Conservation (phyloP, 2,888 invertebrate species). For the Mycalesis mineus region DNA sequence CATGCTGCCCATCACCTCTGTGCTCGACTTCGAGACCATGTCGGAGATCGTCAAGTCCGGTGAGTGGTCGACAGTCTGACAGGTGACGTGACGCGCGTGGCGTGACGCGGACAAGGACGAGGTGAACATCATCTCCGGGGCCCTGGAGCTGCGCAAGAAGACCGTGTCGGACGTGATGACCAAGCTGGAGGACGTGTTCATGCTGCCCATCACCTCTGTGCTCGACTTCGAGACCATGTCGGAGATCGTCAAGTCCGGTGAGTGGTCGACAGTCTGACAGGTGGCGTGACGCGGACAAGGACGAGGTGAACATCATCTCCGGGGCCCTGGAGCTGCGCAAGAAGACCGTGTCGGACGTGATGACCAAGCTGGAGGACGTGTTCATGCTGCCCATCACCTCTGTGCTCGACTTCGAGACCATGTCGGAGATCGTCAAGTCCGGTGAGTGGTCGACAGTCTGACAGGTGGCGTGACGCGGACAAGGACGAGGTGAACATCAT, state of each 20-base stretch:
- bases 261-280: slow-evolving; percentile 30
- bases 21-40: slow-evolving; percentile 97
- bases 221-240: slow-evolving; percentile 98
- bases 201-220: slow-evolving; percentile 92
- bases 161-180: slow-evolving; percentile 97
- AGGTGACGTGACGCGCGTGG: slow-evolving; percentile 93
- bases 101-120: slow-evolving; percentile 95
- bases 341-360: background rate
- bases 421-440: slow-evolving; percentile 96
- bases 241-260: slow-evolving; percentile 95
- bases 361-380: slow-evolving; percentile 93
- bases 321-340: no score
- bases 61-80: slow-evolving; percentile 59
- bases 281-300: no score
- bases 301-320: no score
- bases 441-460: slow-evolving; percentile 88
- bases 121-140: slow-evolving; percentile 98
- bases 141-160: slow-evolving; percentile 95
- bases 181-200: slow-evolving; percentile 95
- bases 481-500: slow-evolving; percentile 81
- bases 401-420: slow-evolving; percentile 95
- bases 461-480: no score
- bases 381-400: slow-evolving; percentile 96
- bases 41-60: slow-evolving; percentile 97
- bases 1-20: slow-evolving; percentile 93